phyloP scores from a whole-genome alignment of 2,113 vertebrate genomes.

The Martes martes region DNA sequence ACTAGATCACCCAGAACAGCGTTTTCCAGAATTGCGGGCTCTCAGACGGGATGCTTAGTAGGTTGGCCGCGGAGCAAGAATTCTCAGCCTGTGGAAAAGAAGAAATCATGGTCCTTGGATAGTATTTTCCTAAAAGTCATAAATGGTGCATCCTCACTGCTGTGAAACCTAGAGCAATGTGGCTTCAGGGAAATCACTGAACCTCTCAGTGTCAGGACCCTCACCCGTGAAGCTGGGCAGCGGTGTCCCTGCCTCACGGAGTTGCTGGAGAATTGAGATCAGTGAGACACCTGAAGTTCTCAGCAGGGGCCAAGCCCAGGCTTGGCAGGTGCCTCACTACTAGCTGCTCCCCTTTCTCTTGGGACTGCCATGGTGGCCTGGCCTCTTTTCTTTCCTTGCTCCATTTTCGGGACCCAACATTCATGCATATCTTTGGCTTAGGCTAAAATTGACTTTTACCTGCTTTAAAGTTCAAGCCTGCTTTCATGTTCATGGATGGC shows the following conservation, averaged over 20 bases:
- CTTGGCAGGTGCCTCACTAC: too few relatives aligned
- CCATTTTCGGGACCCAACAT: not conserved
- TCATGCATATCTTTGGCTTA: not conserved
- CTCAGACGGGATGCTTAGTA: not conserved
- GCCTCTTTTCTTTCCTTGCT: not conserved
- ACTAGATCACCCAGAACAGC: not conserved
- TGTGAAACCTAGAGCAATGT: not conserved
- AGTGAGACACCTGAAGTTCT: not conserved
- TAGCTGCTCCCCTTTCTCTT: not conserved
- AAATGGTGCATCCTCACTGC: not conserved
- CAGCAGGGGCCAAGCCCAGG: not conserved
- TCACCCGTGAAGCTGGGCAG: not conserved
- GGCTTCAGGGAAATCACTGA: not conserved
- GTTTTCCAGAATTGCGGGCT: conserved; percentile 42
- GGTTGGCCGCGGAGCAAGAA: conserved; percentile 46
- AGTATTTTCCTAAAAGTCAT: conserved; percentile 65
- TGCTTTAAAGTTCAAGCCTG: not conserved
- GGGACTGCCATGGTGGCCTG: fast-evolving
- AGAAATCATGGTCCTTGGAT: conserved; percentile 34
- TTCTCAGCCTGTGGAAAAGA: conserved; percentile 53
- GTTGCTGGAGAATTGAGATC: not conserved
- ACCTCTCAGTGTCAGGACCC: not conserved
- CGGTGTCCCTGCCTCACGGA: not conserved
- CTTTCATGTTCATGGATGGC: not conserved
- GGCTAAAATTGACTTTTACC: not conserved